Evolutionary conservation across 2,888 invertebrate genomes (phyloP).

Genomic region (Lithophane semibrunnea): DNA sequence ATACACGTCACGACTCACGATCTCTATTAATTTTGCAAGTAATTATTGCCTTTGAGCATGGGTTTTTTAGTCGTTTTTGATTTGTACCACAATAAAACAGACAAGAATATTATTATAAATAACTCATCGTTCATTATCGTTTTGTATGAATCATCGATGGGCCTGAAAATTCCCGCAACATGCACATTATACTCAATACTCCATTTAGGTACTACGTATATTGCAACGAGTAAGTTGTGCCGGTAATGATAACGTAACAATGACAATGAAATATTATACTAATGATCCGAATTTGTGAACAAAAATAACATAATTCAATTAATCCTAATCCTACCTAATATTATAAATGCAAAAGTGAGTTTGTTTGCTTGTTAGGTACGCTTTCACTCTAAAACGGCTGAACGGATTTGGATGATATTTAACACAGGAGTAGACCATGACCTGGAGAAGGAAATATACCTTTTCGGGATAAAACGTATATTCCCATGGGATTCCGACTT

Average conservation of each 20-base stretch:
- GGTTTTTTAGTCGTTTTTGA: slow-evolving; percentile 1
- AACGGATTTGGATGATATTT: no score
- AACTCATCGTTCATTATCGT: slow-evolving; percentile 22
- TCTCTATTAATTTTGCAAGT: slow-evolving; percentile 20
- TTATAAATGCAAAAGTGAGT: no score
- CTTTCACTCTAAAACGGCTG: no score
- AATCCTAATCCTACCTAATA: no score
- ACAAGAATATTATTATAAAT: neutral
- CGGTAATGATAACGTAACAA: neutral
- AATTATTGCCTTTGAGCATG: slow-evolving; percentile 7
- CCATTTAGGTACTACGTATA: neutral
- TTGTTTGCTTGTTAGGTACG: no score
- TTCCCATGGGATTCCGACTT: no score
- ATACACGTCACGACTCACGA: slow-evolving; percentile 47
- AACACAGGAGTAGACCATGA: no score
- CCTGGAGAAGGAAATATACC: no score
- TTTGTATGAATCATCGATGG: slow-evolving; percentile 42
- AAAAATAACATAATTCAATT: neutral
- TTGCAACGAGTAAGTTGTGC: slow-evolving; percentile 1
- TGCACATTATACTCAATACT: slow-evolving; percentile 6
- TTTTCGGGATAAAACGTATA: no score
- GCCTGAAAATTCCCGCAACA: slow-evolving; percentile 42
- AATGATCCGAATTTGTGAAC: neutral
- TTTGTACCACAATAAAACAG: slow-evolving; percentile 17
- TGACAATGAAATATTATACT: neutral